Conservation (phyloP, 2,113 vertebrate species). For the Mustela nigripes region DNA sequence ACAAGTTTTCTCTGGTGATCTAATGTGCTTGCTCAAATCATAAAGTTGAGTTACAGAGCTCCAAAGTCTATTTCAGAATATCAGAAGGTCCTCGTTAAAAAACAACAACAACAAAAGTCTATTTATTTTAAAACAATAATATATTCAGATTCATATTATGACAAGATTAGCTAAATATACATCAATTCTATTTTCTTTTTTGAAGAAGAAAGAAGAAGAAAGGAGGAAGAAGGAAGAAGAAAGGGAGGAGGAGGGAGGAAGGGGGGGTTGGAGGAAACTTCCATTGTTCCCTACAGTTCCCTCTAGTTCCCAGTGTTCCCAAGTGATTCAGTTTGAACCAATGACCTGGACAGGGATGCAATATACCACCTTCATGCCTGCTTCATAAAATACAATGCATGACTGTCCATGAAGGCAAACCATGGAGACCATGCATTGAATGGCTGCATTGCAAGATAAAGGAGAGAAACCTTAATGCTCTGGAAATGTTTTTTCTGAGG, state of each 20-base stretch:
- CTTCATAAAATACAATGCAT: background rate
- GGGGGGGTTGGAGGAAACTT: too few species aligned
- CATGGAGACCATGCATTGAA: background rate
- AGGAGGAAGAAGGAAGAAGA: too few species aligned
- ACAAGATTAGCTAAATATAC: background rate
- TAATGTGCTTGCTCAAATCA: background rate
- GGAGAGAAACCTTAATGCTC: background rate
- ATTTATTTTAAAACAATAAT: background rate
- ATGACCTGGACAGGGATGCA: too few species aligned
- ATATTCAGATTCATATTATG: background rate
- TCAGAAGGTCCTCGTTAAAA: background rate
- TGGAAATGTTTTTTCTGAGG: too few species aligned
- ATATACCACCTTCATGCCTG: background rate
- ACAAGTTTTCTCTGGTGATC: background rate
- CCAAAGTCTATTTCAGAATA: background rate
- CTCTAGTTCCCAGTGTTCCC: background rate
- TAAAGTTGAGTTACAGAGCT: background rate
- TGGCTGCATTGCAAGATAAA: background rate
- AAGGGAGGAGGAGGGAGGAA: too few species aligned
- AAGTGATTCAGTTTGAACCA: background rate
- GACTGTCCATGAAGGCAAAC: background rate
- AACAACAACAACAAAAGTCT: background rate
- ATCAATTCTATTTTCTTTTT: constrained; percentile 14
- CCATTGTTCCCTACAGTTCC: background rate
- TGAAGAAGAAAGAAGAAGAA: too few species aligned